Evolutionary conservation across 2,797 vertebrate species (phyloP).

Genomic region (Microctenopoma lineatum): DNA sequence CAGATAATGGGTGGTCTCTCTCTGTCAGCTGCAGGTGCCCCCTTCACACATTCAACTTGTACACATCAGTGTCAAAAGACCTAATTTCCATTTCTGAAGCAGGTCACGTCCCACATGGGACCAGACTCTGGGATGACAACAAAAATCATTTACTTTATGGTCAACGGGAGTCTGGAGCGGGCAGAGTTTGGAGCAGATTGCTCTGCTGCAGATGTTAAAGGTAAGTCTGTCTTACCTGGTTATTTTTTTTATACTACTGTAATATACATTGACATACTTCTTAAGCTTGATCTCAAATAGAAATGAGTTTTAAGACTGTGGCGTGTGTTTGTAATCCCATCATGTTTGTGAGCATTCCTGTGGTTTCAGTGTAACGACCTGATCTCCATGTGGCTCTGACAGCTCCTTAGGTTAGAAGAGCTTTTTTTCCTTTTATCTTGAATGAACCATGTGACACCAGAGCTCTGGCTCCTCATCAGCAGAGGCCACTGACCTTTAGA

Average conservation of each 20-base stretch:
- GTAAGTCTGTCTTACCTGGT: conserved; percentile 38
- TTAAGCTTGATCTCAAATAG: too few relatives aligned
- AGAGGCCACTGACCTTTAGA: not conserved
- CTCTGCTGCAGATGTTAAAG: conserved; percentile 72
- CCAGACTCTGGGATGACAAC: conserved; percentile 48
- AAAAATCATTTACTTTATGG: conserved; percentile 71
- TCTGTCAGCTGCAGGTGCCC: conserved; percentile 65
- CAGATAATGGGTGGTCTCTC: conserved; percentile 4
- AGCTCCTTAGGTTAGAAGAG: conserved; percentile 33
- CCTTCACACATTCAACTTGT: not conserved
- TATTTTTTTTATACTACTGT: too few relatives aligned
- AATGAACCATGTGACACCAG: not conserved
- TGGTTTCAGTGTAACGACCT: not conserved
- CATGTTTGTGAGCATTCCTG: too few relatives aligned
- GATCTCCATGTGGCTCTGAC: conserved; percentile 56
- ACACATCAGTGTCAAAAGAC: conserved; percentile 10
- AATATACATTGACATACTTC: too few relatives aligned
- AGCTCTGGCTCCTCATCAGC: not conserved
- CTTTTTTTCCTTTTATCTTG: conserved; percentile 7
- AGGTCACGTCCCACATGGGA: conserved; percentile 8
- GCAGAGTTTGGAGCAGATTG: conserved; percentile 68
- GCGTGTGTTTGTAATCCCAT: too few relatives aligned
- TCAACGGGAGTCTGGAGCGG: conserved; percentile 65
- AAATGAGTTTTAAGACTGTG: too few relatives aligned
- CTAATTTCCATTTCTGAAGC: conserved; percentile 10